These are phyloP conservation scores for Synanthedon myopaeformis DNA, from an alignment of 2,888 invertebrate species.

Conservation along the genomic window DNA sequence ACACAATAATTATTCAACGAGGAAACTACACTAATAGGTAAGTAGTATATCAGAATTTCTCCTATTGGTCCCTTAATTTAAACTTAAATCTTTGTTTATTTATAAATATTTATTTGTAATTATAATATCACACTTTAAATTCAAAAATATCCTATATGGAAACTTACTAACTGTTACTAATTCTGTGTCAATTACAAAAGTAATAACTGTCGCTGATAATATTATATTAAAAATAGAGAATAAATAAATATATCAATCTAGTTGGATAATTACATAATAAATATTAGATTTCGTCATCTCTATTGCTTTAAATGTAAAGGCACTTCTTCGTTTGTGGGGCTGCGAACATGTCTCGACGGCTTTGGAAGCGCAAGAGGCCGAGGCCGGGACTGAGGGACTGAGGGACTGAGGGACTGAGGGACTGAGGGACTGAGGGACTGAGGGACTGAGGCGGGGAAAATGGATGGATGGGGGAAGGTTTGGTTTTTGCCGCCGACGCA, in stretches of 20 bases:
- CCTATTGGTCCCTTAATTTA: slow-evolving; percentile 70
- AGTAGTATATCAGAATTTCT: slow-evolving; percentile 56
- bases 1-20: not conserved
- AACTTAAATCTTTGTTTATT: slow-evolving; percentile 65
- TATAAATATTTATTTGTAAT: slow-evolving; percentile 47
- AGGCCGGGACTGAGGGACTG: slow-evolving; percentile 13
- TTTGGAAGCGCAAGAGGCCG: slow-evolving; percentile 42
- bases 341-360: not conserved
- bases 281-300: slow-evolving; percentile 55
- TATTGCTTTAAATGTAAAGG: slow-evolving; percentile 59
- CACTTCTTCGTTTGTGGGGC: slow-evolving; percentile 35
- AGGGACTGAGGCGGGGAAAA: not conserved
- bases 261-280: slow-evolving; percentile 67
- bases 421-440: not conserved
- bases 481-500: not conserved
- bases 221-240: slow-evolving; percentile 62
- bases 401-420: not conserved
- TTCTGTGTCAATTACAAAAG: slow-evolving; percentile 66
- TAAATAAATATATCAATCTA: slow-evolving; percentile 67
- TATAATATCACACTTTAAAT: slow-evolving; percentile 71
- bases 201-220: slow-evolving; percentile 65
- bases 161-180: slow-evolving; percentile 51
- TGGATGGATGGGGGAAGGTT: not conserved
- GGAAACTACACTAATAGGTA: slow-evolving; percentile 6
- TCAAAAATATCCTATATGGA: slow-evolving; percentile 64